phyloP scores from a whole-genome alignment of 2,797 vertebrate species.

The Lemur catta region DNA sequence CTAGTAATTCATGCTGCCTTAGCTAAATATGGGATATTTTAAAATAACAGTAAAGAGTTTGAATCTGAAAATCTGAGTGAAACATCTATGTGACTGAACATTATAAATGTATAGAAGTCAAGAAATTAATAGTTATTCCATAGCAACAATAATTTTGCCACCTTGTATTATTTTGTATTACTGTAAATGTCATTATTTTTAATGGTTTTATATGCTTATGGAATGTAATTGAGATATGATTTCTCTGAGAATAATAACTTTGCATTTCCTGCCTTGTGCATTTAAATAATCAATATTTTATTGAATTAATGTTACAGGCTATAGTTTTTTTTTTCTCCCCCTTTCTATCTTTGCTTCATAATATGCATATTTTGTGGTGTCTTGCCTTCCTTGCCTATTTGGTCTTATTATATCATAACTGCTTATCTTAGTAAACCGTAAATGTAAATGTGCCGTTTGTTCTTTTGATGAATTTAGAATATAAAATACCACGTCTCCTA shows the following conservation, averaged over 20 bases:
- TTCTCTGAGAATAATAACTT: background rate
- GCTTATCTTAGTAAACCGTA: background rate
- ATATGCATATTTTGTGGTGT: background rate
- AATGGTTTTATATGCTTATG: background rate
- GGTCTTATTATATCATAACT: background rate
- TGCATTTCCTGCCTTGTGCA: background rate
- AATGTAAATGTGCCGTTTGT: background rate
- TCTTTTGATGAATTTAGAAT: constrained; percentile 39
- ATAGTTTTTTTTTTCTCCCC: background rate
- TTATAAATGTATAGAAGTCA: background rate
- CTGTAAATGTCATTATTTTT: background rate
- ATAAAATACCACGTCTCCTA: background rate
- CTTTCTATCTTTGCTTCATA: background rate
- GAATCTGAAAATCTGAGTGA: background rate
- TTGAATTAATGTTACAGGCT: background rate
- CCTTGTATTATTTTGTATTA: background rate
- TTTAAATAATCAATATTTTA: constrained; percentile 13
- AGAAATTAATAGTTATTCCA: constrained; percentile 21
- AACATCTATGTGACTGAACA: background rate
- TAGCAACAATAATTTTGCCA: background rate
- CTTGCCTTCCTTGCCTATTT: background rate
- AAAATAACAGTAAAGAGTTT: background rate
- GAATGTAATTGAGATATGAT: constrained; percentile 8
- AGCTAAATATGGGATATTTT: background rate
- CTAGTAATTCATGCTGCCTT: constrained; percentile 19